Conservation (phyloP, 2,888 invertebrate species). For the Macrosiphum euphorbiae region DNA sequence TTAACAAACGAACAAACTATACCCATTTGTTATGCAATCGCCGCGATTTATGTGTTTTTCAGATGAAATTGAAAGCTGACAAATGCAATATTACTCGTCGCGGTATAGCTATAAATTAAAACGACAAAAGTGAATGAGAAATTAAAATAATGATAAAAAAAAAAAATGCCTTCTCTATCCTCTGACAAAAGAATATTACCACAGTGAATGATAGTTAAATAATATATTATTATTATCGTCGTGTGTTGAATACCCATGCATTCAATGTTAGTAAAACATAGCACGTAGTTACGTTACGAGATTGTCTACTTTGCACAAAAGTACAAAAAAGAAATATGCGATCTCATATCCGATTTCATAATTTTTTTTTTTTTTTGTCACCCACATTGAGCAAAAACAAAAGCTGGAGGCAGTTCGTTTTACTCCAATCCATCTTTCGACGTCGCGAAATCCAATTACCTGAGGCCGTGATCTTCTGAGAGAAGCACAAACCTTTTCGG, state of each 20-base stretch:
- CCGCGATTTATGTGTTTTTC: conserved; percentile 49
- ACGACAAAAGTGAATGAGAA: conserved; percentile 39
- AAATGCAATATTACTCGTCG: conserved; percentile 51
- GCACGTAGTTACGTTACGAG: conserved; percentile 53
- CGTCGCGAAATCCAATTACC: conserved; percentile 63
- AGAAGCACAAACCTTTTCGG: conserved; percentile 51
- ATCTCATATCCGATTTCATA: conserved; percentile 61
- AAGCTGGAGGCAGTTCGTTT: conserved; percentile 36
- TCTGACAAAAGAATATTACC: conserved; percentile 40
- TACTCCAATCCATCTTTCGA: conserved; percentile 62
- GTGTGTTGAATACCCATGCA: background rate
- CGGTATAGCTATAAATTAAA: conserved; percentile 46
- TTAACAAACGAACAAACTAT: conserved; percentile 17
- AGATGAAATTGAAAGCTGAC: conserved; percentile 56
- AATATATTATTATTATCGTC: background rate
- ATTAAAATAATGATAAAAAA: conserved; percentile 34
- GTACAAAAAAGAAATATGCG: conserved; percentile 43
- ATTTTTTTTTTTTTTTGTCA: conserved; percentile 36
- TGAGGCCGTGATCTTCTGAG: conserved; percentile 36
- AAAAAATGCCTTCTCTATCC: conserved; percentile 14
- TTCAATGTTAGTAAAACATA: conserved; percentile 20
- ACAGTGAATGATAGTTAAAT: background rate
- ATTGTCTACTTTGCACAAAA: conserved; percentile 58
- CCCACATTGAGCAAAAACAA: conserved; percentile 48
- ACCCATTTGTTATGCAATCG: conserved; percentile 17